Evolutionary conservation across 2,888 invertebrate genomes (phyloP).

Genomic region (Acleris emargana): DNA sequence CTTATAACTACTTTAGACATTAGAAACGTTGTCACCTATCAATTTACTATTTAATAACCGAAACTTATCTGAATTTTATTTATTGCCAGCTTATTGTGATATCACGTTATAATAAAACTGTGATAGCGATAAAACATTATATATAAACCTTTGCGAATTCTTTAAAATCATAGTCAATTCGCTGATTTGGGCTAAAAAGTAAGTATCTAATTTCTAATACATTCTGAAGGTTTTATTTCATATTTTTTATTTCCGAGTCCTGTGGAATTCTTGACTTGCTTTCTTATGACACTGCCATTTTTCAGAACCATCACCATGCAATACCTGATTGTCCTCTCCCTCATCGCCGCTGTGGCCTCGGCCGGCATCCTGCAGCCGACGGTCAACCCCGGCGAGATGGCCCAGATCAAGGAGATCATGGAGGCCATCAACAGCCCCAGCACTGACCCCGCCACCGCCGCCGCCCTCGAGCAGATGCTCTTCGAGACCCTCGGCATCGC

Average conservation of each 20-base stretch:
- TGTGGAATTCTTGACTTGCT: background rate
- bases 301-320: conserved; percentile 63
- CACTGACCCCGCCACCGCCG: conserved; percentile 61
- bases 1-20: conserved; percentile 12
- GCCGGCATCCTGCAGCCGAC: conserved; percentile 48
- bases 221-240: background rate
- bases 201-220: conserved; percentile 37
- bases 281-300: conserved; percentile 1
- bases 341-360: conserved; percentile 62
- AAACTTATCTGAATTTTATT: conserved; percentile 19
- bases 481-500: conserved; percentile 44
- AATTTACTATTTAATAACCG: conserved; percentile 14
- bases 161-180: conserved; percentile 45
- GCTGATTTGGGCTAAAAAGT: conserved; percentile 44
- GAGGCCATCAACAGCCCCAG: conserved; percentile 62
- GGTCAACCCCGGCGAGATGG: conserved; percentile 39
- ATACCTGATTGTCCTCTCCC: conserved; percentile 61
- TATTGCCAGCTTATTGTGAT: conserved; percentile 23
- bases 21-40: conserved; percentile 15
- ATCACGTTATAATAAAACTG: conserved; percentile 5
- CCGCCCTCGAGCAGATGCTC: conserved; percentile 43
- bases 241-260: background rate
- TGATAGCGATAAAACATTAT: conserved; percentile 42
- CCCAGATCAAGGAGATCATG: conserved; percentile 52
- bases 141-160: conserved; percentile 44